A percentile compares a stretch with the other conserved stretches of the same genome.
phyloP scores from a whole-genome alignment of 2,113 vertebrate genomes.

The Orcinus orca region DNA sequence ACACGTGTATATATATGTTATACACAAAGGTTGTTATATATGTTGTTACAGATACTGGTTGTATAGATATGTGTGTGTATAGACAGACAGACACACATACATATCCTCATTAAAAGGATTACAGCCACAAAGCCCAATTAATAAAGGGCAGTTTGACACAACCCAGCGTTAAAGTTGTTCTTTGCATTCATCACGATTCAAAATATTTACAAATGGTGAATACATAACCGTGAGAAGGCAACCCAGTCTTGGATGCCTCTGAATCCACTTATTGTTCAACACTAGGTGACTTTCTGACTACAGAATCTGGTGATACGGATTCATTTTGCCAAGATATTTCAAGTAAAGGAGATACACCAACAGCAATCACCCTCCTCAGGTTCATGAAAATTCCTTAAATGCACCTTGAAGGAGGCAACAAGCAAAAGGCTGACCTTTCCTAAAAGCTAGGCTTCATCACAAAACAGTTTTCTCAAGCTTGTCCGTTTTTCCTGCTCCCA shows the following conservation, averaged over 20 bases:
- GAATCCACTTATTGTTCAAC: not conserved
- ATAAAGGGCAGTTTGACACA: not conserved
- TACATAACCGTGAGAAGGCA: not conserved
- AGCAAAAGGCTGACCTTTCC: not conserved
- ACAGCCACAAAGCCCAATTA: not conserved
- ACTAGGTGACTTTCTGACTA: not conserved
- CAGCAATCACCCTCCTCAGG: not conserved
- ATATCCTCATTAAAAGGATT: not conserved
- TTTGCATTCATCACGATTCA: not conserved
- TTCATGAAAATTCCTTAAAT: not conserved
- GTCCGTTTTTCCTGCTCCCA: not conserved
- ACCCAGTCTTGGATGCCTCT: not conserved
- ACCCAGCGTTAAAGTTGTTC: not conserved
- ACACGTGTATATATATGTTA: not conserved
- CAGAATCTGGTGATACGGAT: not conserved
- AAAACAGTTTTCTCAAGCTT: not conserved
- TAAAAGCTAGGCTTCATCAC: not conserved
- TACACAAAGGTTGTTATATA: not conserved
- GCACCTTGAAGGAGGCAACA: not conserved
- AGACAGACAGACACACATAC: not conserved
- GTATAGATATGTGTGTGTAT: not conserved
- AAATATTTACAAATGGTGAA: not conserved
- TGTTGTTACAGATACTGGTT: not conserved
- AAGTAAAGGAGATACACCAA: not conserved
- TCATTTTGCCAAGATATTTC: not conserved